phyloP scores from a whole-genome alignment of 2,888 invertebrate genomes.

The Hedya salicella region DNA sequence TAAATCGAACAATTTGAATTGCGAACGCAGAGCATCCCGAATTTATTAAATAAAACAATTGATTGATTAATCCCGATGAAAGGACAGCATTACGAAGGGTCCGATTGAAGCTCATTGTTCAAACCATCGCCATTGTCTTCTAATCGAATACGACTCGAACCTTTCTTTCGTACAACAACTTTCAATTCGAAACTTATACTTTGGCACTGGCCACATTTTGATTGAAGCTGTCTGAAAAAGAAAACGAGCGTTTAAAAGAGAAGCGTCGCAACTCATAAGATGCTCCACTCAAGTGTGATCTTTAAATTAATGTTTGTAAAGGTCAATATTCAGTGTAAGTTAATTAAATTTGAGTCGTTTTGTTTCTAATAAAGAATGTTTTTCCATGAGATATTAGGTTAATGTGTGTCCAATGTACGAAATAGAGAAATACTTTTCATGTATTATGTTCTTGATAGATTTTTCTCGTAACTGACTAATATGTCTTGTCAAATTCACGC shows the following conservation, averaged over 20 bases:
- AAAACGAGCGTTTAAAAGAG: conserved; percentile 5
- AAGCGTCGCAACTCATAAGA: background rate
- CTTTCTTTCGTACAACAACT: conserved; percentile 38
- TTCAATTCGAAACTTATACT: conserved; percentile 30
- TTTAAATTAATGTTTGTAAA: background rate
- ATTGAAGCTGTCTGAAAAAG: conserved; percentile 27
- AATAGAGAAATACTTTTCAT: background rate
- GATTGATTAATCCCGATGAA: conserved; percentile 60
- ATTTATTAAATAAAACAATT: conserved; percentile 54
- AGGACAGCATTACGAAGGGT: conserved; percentile 50
- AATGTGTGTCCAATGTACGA: background rate
- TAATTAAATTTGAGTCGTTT: background rate
- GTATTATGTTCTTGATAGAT: conserved; percentile 7
- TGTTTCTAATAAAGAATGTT: background rate
- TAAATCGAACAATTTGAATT: conserved; percentile 43
- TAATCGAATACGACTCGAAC: conserved; percentile 40
- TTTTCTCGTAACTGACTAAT: conserved; percentile 3
- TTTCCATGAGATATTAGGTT: background rate
- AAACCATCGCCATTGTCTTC: conserved; percentile 37
- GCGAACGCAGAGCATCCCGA: conserved; percentile 35
- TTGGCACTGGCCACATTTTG: conserved; percentile 37
- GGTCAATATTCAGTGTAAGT: background rate
- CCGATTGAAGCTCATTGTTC: conserved; percentile 47
- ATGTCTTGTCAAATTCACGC: conserved; percentile 20
- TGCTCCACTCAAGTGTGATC: background rate